phyloP scores from a whole-genome alignment of 2,113 vertebrate genomes.

The Shinisaurus crocodilurus region DNA sequence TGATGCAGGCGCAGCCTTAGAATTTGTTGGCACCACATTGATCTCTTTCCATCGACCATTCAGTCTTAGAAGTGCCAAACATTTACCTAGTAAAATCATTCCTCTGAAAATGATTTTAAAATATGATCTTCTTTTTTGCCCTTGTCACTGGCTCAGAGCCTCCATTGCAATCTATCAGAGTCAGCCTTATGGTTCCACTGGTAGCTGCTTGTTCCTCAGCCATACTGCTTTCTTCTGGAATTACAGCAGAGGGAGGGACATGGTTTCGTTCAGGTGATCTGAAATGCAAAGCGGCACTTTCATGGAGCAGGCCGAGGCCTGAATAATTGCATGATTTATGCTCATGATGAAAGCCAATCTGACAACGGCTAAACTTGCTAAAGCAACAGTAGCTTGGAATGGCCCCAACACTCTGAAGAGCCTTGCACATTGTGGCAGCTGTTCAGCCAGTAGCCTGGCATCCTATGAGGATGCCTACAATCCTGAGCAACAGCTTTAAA shows the following conservation, averaged over 20 bases:
- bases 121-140: fast-evolving
- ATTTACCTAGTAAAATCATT: background rate
- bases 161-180: background rate
- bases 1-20: too few species aligned
- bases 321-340: constrained; percentile 55
- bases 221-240: background rate
- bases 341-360: constrained; percentile 39
- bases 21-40: too few species aligned
- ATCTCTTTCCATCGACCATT: background rate
- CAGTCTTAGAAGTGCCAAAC: background rate
- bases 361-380: constrained; percentile 1
- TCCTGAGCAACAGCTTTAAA: constrained; percentile 28
- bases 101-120: background rate
- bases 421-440: background rate
- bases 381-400: fast-evolving
- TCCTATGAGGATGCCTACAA: background rate
- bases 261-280: constrained; percentile 20
- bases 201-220: background rate
- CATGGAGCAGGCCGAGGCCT: background rate
- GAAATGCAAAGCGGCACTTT: constrained; percentile 18
- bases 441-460: constrained; percentile 32
- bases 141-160: background rate
- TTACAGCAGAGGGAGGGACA: fast-evolving
- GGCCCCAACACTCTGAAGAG: constrained; percentile 34
- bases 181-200: background rate